These are phyloP conservation scores for Entomobrya multifasciata DNA, from an alignment of 2,888 invertebrate species.

Conservation along the genomic window DNA sequence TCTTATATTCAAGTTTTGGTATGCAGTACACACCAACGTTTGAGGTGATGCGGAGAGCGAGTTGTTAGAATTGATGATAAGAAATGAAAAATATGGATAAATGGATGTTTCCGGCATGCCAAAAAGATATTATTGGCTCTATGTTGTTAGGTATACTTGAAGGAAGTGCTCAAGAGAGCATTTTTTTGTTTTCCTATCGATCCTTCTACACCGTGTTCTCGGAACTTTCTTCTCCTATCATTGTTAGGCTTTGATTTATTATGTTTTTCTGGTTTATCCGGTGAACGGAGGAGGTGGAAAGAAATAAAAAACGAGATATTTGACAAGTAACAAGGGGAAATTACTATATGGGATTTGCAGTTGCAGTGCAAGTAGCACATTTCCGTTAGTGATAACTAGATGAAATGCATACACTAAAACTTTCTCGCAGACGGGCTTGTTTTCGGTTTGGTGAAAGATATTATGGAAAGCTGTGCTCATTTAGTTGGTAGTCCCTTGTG, in stretches of 20 bases:
- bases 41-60: neutral
- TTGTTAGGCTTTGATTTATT: neutral
- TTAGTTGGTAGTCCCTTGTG: too few relatives aligned
- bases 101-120: neutral
- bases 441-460: neutral
- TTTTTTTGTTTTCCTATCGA: slow-evolving; percentile 3
- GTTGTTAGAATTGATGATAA: neutral
- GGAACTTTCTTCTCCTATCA: neutral
- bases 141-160: neutral
- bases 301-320: neutral
- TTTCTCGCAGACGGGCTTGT: too few relatives aligned
- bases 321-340: neutral
- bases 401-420: too few relatives aligned
- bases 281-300: neutral
- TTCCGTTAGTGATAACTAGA: neutral
- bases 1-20: too few relatives aligned
- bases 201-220: neutral
- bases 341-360: neutral
- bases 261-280: neutral
- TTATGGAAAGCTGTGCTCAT: neutral
- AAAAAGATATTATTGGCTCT: neutral
- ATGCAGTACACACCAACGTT: neutral
- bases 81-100: neutral
- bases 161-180: neutral
- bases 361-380: neutral